These are phyloP conservation scores for Trichogramma dendrolimi DNA, from an alignment of 2,888 invertebrate species.

Conservation along the genomic window DNA sequence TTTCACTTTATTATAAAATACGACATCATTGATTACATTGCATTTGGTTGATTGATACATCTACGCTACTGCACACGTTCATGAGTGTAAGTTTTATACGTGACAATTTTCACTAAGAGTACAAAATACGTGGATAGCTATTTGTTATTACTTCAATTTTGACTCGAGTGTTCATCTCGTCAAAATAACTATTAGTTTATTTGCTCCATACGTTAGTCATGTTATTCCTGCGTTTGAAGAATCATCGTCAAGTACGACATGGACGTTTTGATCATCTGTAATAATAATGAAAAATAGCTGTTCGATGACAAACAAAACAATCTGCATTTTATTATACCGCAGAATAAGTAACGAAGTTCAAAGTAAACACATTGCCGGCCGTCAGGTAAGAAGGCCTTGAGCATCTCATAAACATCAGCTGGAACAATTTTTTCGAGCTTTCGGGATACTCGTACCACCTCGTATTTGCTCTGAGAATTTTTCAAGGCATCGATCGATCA, in stretches of 20 bases:
- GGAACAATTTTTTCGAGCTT: constrained; percentile 10
- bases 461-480: constrained; percentile 5
- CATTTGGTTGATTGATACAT: no score
- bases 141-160: no score
- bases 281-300: neutral
- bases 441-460: constrained; percentile 15
- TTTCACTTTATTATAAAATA: no score
- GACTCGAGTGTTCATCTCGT: no score
- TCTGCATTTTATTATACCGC: neutral
- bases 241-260: constrained; percentile 22
- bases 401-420: constrained; percentile 14
- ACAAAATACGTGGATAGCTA: no score
- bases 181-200: no score
- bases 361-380: constrained; percentile 3
- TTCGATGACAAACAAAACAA: neutral
- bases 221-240: constrained; percentile 7
- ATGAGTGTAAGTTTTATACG: no score
- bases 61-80: no score
- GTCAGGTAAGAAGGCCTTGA: constrained; percentile 13
- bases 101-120: no score
- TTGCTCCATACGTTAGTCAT: no score
- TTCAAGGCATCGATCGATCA: neutral
- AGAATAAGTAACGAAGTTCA: constrained; percentile 18
- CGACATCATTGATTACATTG: no score
- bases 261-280: constrained; percentile 21